Conservation (phyloP, 2,113 vertebrate genomes). For the Hemiprocne comata region DNA sequence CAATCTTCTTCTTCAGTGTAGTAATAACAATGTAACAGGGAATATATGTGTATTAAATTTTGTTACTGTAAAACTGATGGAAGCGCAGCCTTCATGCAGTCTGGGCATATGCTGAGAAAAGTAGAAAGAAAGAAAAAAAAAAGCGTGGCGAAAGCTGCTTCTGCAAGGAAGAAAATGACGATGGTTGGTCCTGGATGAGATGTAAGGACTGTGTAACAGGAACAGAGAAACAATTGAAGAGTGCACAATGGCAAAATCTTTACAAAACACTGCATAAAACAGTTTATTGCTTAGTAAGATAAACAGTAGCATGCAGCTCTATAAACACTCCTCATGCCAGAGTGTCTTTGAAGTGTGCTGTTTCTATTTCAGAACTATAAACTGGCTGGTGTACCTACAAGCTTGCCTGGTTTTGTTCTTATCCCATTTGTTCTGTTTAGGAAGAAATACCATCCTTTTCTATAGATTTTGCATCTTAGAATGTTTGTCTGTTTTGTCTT, state of each 20-base stretch:
- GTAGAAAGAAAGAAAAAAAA: neutral
- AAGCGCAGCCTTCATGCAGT: conserved; percentile 24
- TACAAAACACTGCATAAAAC: neutral
- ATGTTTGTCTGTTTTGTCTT: neutral
- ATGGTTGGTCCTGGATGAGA: neutral
- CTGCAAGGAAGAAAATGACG: neutral
- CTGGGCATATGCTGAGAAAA: conserved; percentile 61
- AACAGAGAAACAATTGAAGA: neutral
- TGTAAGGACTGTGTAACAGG: neutral
- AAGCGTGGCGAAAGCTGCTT: conserved; percentile 49
- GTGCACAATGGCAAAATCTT: neutral
- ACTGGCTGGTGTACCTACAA: neutral
- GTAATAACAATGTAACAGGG: conserved; percentile 53
- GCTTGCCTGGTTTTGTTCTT: neutral
- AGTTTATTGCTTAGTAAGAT: neutral
- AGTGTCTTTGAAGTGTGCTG: neutral
- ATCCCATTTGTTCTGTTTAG: neutral
- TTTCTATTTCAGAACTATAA: neutral
- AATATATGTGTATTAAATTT: conserved; percentile 14
- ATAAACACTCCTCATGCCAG: neutral
- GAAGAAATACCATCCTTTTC: neutral
- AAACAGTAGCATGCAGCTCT: neutral
- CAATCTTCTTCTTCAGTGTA: conserved; percentile 32
- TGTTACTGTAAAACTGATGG: conserved; percentile 55
- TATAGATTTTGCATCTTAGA: neutral